A percentile compares a stretch with the other conserved stretches of the same genome.
Conservation (phyloP, 1,140 invertebrate species). For the Wasmannia auropunctata region DNA sequence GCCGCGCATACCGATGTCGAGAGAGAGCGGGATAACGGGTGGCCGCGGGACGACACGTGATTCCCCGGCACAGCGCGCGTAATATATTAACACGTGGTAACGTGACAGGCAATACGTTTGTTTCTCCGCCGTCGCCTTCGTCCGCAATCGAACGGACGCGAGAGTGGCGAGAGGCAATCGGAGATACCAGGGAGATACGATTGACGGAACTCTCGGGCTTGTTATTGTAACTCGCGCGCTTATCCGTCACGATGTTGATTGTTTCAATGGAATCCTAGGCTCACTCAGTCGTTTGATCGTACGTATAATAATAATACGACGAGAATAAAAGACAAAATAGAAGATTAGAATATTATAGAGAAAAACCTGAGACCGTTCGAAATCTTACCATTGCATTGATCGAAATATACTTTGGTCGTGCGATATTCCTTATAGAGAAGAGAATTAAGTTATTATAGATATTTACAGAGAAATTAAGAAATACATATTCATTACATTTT, state of each 20-base stretch:
- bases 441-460: neutral
- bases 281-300: neutral
- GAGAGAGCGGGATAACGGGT: conserved; percentile 33
- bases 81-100: conserved; percentile 28
- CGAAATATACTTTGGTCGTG: neutral
- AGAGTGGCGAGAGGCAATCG: neutral
- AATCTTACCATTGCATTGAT: neutral
- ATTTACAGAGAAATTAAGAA: neutral
- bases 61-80: neutral
- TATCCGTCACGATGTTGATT: neutral
- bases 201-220: neutral
- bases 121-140: neutral
- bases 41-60: conserved; percentile 8
- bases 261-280: neutral
- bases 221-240: neutral
- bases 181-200: neutral
- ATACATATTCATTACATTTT: neutral
- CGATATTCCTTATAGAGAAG: neutral
- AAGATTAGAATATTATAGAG: neutral
- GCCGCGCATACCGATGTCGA: conserved; percentile 48
- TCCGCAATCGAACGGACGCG: neutral
- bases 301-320: neutral
- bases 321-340: neutral
- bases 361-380: neutral
- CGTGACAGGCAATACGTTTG: conserved; percentile 5